These are phyloP conservation scores for Nymphalis urticae DNA, from an alignment of 2,888 invertebrate species.

Conservation along the genomic window DNA sequence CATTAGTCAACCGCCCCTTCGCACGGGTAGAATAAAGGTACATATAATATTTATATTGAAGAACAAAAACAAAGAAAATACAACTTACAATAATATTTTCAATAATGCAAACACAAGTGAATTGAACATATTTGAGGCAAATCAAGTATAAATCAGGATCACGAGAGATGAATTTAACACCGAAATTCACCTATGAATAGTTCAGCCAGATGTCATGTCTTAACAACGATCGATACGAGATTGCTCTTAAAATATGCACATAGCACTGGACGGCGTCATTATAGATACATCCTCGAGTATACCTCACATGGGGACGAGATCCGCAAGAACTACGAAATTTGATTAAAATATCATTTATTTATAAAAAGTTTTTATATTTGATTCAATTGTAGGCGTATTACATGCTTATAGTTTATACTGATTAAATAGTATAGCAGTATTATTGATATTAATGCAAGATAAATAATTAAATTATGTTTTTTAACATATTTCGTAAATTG, in stretches of 20 bases:
- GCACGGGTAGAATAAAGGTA: no score
- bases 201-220: constrained; percentile 16
- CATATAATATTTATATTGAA: no score
- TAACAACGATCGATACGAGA: constrained; percentile 34
- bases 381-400: not conserved
- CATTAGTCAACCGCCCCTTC: no score
- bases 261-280: constrained; percentile 24
- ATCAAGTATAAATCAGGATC: not conserved
- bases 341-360: not conserved
- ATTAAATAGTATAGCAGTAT: no score
- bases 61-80: no score
- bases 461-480: no score
- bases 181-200: constrained; percentile 18
- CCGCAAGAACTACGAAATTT: constrained; percentile 1
- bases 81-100: no score
- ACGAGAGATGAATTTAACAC: not conserved
- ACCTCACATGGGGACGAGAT: constrained; percentile 13
- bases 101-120: not conserved
- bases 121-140: not conserved
- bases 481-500: no score
- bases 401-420: not conserved
- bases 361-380: not conserved
- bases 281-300: constrained; percentile 23
- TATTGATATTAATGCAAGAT: no score
- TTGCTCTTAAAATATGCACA: constrained; percentile 34